Conservation (phyloP, 2,888 invertebrate genomes). For the Tiphia femorata region DNA sequence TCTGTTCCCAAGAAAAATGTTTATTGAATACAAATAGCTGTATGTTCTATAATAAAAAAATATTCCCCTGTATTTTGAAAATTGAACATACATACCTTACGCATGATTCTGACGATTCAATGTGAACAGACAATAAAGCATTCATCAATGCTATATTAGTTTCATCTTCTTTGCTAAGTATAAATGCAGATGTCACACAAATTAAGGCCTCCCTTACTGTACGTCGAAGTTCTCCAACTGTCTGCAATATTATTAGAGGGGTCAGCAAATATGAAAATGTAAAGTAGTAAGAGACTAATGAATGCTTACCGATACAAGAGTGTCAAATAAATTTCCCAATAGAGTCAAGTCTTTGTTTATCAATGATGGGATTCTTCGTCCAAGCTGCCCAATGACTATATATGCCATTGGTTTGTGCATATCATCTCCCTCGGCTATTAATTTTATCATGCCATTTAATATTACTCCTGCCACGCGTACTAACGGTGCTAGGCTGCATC, state of each 20-base stretch:
- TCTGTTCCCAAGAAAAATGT: conserved; percentile 60
- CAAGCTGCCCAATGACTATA: conserved; percentile 79
- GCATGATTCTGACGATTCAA: conserved; percentile 80
- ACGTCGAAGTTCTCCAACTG: conserved; percentile 58
- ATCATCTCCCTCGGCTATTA: conserved; percentile 76
- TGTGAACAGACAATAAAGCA: conserved; percentile 80
- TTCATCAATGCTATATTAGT: conserved; percentile 71
- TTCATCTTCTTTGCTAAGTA: conserved; percentile 59
- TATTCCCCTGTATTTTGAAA: too few relatives aligned
- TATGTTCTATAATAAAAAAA: background rate
- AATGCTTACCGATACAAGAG: conserved; percentile 67
- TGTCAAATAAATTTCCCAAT: conserved; percentile 71
- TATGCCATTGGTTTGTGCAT: conserved; percentile 80
- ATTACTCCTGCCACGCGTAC: conserved; percentile 80
- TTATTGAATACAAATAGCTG: background rate
- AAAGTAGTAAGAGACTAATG: background rate
- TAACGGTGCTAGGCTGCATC: conserved; percentile 75
- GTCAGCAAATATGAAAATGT: background rate
- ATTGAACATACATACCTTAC: conserved; percentile 49
- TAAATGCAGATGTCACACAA: conserved; percentile 60
- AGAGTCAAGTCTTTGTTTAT: conserved; percentile 78
- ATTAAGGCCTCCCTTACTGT: conserved; percentile 61
- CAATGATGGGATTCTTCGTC: conserved; percentile 74
- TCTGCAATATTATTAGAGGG: conserved; percentile 39
- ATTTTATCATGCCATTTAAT: conserved; percentile 79